These are phyloP conservation scores for Grus americana DNA, from an alignment of 2,113 vertebrate genomes.

Conservation along the genomic window DNA sequence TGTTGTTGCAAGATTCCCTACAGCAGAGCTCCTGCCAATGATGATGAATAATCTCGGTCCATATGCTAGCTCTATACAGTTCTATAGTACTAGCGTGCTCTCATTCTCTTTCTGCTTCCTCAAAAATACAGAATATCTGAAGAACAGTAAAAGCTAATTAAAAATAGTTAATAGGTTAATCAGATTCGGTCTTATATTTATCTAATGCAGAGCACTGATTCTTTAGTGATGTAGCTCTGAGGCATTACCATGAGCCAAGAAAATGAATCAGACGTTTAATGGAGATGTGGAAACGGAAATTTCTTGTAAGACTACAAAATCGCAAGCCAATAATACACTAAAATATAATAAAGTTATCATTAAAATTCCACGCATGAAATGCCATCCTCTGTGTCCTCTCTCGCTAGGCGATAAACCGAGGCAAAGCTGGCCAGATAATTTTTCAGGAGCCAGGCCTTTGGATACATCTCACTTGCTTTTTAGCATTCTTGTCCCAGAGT, in stretches of 20 bases:
- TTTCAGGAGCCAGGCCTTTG: neutral
- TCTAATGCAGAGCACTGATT: conserved; percentile 48
- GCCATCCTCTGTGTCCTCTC: neutral
- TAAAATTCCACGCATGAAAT: conserved; percentile 59
- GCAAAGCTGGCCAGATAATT: neutral
- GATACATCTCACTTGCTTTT: neutral
- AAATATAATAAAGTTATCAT: conserved; percentile 64
- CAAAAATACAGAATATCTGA: neutral
- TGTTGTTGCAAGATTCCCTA: conserved; percentile 29
- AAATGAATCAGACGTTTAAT: conserved; percentile 72
- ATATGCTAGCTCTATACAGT: conserved; percentile 26
- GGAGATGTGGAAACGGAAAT: conserved; percentile 69
- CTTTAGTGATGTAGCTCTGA: conserved; percentile 44
- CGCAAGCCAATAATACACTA: conserved; percentile 51
- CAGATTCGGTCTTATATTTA: conserved; percentile 60
- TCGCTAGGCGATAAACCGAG: neutral
- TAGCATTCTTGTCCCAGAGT: neutral
- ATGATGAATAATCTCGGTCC: conserved; percentile 18
- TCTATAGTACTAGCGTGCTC: neutral
- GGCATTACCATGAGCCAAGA: conserved; percentile 61
- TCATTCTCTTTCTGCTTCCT: conserved; percentile 27
- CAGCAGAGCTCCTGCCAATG: conserved; percentile 38
- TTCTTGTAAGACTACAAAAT: conserved; percentile 71
- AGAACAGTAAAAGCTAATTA: conserved; percentile 68
- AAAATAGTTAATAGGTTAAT: conserved; percentile 72